Conservation (phyloP, 2,888 invertebrate species). For the Tiliacea citrago region DNA sequence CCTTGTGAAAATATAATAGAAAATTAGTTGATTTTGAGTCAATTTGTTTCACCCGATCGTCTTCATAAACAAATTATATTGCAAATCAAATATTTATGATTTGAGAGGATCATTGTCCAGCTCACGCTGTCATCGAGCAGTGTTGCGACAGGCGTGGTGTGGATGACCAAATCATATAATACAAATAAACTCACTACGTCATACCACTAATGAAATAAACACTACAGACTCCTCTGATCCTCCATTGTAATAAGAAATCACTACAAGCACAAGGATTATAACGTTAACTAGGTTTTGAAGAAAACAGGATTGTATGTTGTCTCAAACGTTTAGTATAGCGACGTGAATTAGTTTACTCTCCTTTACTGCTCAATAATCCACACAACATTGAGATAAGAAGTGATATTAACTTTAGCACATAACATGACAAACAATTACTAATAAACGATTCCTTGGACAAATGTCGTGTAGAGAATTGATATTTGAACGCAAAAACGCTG, state of each 20-base stretch:
- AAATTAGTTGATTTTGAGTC: slow-evolving; percentile 90
- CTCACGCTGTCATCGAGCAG: slow-evolving; percentile 82
- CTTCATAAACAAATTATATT: slow-evolving; percentile 76
- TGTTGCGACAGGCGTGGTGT: slow-evolving; percentile 80
- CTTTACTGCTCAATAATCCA: slow-evolving; percentile 77
- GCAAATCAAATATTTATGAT: slow-evolving; percentile 80
- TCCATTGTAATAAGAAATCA: slow-evolving; percentile 81
- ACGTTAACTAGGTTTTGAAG: slow-evolving; percentile 78
- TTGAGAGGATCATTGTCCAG: slow-evolving; percentile 83
- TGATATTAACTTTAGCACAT: slow-evolving; percentile 12
- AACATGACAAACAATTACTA: slow-evolving; percentile 12
- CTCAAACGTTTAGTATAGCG: slow-evolving; percentile 59
- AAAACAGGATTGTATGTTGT: slow-evolving; percentile 80
- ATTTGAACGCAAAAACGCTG: slow-evolving; percentile 78
- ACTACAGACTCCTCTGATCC: slow-evolving; percentile 84
- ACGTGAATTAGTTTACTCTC: slow-evolving; percentile 83
- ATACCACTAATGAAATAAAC: slow-evolving; percentile 81
- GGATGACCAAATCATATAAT: slow-evolving; percentile 81
- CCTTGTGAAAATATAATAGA: slow-evolving; percentile 90
- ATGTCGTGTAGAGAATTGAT: slow-evolving; percentile 80
- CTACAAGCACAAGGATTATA: slow-evolving; percentile 84
- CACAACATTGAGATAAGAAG: slow-evolving; percentile 72
- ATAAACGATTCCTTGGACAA: slow-evolving; percentile 43
- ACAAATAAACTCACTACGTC: slow-evolving; percentile 83
- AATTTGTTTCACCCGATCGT: slow-evolving; percentile 84